A percentile compares a stretch with the other conserved stretches of the same genome.
These are phyloP conservation scores for Harpalus rubripes DNA, from an alignment of 2,888 invertebrate genomes.

Conservation along the genomic window DNA sequence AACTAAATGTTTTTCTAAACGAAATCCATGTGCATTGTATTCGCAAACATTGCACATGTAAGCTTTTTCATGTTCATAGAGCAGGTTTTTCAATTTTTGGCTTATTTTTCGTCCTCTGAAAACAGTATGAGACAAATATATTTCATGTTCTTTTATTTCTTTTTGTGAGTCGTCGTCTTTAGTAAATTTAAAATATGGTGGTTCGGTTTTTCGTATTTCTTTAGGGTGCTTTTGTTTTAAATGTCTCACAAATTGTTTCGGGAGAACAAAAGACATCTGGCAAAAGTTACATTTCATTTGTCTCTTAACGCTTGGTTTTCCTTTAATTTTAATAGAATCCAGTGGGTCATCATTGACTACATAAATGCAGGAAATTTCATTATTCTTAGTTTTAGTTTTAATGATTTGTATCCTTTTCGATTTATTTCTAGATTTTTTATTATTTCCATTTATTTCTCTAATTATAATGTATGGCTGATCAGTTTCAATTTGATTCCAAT, in stretches of 20 bases:
- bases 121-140: background rate
- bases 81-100: background rate
- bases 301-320: too few relatives aligned
- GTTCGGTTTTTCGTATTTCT: background rate
- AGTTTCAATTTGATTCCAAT: background rate
- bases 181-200: background rate
- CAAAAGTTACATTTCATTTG: background rate
- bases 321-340: background rate
- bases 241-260: background rate
- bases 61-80: background rate
- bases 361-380: background rate
- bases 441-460: background rate
- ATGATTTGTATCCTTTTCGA: background rate
- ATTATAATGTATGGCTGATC: background rate
- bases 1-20: constrained; percentile 3
- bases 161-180: background rate
- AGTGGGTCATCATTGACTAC: background rate
- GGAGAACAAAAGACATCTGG: background rate
- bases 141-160: background rate
- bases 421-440: background rate
- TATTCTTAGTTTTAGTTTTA: background rate
- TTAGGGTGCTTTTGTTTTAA: background rate
- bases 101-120: background rate
- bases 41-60: background rate
- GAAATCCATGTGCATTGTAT: background rate